phyloP scores from a whole-genome alignment of 2,888 invertebrate genomes.

The Hyposoter didymator region DNA sequence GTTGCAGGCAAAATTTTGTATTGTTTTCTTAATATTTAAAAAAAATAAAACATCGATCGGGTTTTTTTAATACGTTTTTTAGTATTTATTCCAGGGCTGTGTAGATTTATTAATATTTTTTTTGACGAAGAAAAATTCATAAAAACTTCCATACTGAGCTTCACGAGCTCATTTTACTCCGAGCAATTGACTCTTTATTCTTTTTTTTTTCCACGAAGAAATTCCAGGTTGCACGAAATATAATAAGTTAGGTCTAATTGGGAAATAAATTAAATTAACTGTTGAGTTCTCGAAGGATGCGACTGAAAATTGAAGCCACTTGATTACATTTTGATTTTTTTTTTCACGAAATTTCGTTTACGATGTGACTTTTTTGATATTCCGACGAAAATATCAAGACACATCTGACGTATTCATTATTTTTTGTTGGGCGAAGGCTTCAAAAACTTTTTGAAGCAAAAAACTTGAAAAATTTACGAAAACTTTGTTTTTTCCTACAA shows the following conservation, averaged over 20 bases:
- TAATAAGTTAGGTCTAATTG: background rate
- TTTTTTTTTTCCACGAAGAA: conserved; percentile 3
- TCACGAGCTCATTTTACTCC: background rate
- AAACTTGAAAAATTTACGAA: background rate
- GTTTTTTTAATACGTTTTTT: background rate
- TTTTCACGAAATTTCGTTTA: background rate
- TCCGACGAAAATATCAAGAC: background rate
- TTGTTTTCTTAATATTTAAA: background rate
- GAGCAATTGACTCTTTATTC: background rate
- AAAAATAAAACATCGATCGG: background rate
- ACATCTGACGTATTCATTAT: background rate
- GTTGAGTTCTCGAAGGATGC: background rate
- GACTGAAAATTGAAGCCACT: background rate
- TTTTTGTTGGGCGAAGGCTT: too few species aligned
- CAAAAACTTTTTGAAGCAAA: background rate
- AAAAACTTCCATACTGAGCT: background rate
- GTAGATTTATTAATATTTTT: background rate
- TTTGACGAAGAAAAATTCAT: conserved; percentile 11
- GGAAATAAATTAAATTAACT: background rate
- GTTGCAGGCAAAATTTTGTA: background rate
- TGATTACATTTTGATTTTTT: background rate
- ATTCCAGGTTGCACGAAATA: background rate
- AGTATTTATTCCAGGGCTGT: background rate
- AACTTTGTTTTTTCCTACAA: background rate
- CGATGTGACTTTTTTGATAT: background rate